Evolutionary conservation across 1,140 invertebrate genomes (phyloP), one percentile per base, ranked within the genome.

Genomic region (Acromyrmex charruanus): DNA sequence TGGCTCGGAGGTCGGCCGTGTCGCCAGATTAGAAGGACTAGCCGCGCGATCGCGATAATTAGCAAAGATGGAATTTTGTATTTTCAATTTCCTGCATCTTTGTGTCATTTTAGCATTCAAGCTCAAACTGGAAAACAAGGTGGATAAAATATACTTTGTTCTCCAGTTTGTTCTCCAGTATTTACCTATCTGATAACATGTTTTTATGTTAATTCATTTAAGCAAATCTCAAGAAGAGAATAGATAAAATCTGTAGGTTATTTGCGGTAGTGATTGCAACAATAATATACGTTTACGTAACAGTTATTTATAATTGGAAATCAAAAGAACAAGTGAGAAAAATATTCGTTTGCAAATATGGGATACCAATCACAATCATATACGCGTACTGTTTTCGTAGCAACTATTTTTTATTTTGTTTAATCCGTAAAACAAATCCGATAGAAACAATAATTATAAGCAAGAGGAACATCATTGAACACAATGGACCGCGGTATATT

Each of bases 401-500:
- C 31, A 28, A 31, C 49, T 28, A n/a, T 2, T 72, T 59, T 44
- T 44, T 12, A 16, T 12, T 39, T 16, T 2, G 21, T 58, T 58
- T 72, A 82, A 59, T 68, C 65, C 12, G 12, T 77, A 18, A 55
- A 10, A 28, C 49, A n/a, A 28, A 63, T 63, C 21, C 58, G 14
- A 79, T 35, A 51, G 51, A 68, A 79, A n/a, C 35, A 12, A 72
- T 31, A 21, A 25, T 74, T 82, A 39, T 39, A 51, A 82, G n/a
- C 75, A 4, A 59, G 35, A 61, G 66, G 10, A 58, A 82, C 25
- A 61, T 71, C 21, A 65, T 21, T n/a, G 68, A 44, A 61, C 21
- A 87, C 66, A 75, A 92, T 94, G 87, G 92, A 93, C 86, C 88
- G 87, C 39, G 93, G 92, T 28, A 90, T 95, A 82, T 90, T 93